Percentiles rank a stretch among this genome's conserved stretches.
Conservation (phyloP, 2,113 vertebrate genomes). For the Ictidomys tridecemlineatus region DNA sequence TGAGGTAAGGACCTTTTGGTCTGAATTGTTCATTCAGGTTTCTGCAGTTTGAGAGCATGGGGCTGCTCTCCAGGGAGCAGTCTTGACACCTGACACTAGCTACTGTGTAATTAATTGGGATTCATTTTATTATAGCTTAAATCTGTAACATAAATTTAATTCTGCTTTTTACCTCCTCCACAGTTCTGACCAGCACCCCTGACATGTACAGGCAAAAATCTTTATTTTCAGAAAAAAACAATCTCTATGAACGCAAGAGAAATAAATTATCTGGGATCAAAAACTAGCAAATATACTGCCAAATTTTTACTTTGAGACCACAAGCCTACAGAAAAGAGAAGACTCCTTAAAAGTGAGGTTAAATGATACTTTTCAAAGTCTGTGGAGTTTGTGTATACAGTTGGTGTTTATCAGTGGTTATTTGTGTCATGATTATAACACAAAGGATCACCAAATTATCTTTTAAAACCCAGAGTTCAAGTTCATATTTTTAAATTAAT, state of each 20-base stretch:
- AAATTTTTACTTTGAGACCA: not conserved
- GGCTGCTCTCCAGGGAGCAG: not conserved
- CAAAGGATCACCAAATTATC: not conserved
- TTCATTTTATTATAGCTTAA: conserved; percentile 41
- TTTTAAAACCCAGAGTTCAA: not conserved
- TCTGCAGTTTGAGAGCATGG: not conserved
- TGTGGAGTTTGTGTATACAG: not conserved
- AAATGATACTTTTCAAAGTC: not conserved
- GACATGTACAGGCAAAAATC: conserved; percentile 46
- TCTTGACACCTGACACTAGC: not conserved
- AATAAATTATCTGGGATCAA: not conserved
- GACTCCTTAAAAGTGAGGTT: conserved; percentile 11
- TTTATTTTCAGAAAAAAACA: conserved; percentile 61
- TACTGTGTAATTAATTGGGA: not conserved
- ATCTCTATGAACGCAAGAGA: conserved; percentile 53
- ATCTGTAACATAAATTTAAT: conserved; percentile 42
- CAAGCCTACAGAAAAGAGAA: conserved; percentile 21
- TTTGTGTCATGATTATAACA: conserved; percentile 16
- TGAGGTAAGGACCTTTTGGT: not conserved
- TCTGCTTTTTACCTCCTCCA: not conserved
- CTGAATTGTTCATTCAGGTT: conserved; percentile 56
- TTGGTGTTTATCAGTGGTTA: not conserved
- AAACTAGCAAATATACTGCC: not conserved
- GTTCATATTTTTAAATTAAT: not conserved
- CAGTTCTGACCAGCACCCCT: conserved; percentile 37